phyloP scores from a whole-genome alignment of 1,140 invertebrate genomes.

The Diachasma alloeum region DNA sequence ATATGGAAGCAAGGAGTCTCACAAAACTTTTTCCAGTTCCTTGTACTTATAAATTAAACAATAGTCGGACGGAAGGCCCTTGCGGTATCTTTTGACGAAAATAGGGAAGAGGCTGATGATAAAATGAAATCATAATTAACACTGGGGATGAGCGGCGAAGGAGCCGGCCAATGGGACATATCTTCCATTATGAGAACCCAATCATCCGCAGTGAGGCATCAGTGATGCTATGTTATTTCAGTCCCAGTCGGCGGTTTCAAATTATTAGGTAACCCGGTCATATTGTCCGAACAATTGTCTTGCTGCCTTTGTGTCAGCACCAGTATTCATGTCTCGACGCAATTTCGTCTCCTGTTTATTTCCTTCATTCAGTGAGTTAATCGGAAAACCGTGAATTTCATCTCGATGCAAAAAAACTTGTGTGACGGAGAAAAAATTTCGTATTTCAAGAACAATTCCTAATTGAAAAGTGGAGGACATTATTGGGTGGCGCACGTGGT shows the following conservation, averaged over 20 bases:
- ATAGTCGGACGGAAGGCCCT: too few relatives aligned
- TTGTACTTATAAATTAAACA: background rate
- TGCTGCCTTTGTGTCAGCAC: background rate
- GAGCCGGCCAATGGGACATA: background rate
- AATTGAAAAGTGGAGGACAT: too few relatives aligned
- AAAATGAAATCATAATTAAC: background rate
- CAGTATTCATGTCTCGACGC: background rate
- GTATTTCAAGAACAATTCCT: too few relatives aligned
- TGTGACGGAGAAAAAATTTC: too few relatives aligned
- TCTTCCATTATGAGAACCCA: constrained; percentile 21
- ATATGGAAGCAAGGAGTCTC: background rate
- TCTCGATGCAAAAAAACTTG: too few relatives aligned
- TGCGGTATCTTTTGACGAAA: background rate
- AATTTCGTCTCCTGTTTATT: background rate
- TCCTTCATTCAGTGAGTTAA: background rate
- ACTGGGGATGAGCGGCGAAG: background rate
- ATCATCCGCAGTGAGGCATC: constrained; percentile 26
- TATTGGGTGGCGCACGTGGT: too few relatives aligned
- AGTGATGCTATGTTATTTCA: constrained; percentile 35
- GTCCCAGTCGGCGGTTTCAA: constrained; percentile 27
- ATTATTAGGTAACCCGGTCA: constrained; percentile 42
- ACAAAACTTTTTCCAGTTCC: background rate
- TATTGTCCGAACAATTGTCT: constrained; percentile 3
- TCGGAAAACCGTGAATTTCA: too few relatives aligned
- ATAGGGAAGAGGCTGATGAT: constrained; percentile 17